Base-by-base conservation (phyloP, 2,888 invertebrate species). In the Microctonus hyperodae region DNA sequence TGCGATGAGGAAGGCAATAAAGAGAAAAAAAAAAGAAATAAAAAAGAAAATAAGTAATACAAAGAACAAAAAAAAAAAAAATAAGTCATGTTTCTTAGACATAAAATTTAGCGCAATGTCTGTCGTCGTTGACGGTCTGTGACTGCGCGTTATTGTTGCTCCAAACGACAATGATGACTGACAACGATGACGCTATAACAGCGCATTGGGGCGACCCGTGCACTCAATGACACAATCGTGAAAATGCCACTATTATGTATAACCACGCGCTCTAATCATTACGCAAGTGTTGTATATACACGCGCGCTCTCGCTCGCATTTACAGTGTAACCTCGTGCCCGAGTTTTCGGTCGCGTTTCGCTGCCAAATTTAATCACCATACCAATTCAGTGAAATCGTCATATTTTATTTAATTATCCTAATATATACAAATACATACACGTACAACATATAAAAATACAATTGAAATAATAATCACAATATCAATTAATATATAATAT, bases 211-310 rank as follows among this genome's bases (percentile, higher is more conserved):
- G 72, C 73, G 55, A 61, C 69, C 66, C 64, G 70, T 67, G 53
- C 68, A 44, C 67, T 64, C 77, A 76, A 76, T 81, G 81, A 79
- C 81, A 80, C 81, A 81, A 81, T 79, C 78, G 76, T 75, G 80
- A 81, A 81, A 81, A 80, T 78, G 76, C 78, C 76, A 79, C 77
- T 74, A 80, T 79, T 78, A 65, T 69, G 61, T 65, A 66, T 67
- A 56, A 67, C 67, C 66, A 63, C 53, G 51, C 62, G 62, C 62
- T 62, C 37, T 35, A 37, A 53, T 37, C 35, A 62, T 62, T 62
- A 62, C 62, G 62, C 62, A 62, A 62, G 62, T 65, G 64, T n/a
- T n/a, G n/a, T 59, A 55, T 44, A 44, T n/a, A n/a, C 16, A 44
- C 44, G 44, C 44, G 44, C 48, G 55, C 60, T 59, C 51, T 11